phyloP scores from a whole-genome alignment of 2,113 vertebrate species.

The Leptosomus discolor region DNA sequence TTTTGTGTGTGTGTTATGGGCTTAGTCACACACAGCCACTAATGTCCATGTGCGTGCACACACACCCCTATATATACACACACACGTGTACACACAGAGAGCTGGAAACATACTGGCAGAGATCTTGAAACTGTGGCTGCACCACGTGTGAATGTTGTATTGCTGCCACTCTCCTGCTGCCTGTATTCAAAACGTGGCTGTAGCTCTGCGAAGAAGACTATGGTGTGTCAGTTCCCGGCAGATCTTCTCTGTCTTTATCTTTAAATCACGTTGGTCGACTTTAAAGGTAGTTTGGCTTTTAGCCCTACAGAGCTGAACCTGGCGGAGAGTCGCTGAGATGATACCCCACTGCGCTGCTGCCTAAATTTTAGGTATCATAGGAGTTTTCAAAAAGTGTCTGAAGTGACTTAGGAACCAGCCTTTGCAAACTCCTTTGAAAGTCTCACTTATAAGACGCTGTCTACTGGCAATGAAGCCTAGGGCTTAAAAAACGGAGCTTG shows the following conservation, averaged over 20 bases:
- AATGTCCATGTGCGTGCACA: accelerated
- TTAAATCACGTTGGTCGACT: not conserved
- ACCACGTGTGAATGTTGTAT: accelerated
- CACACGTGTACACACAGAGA: not conserved
- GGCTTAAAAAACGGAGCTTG: not conserved
- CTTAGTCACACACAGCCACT: not conserved
- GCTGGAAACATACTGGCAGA: not conserved
- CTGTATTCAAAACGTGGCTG: not conserved
- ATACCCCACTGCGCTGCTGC: not conserved
- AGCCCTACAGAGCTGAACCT: not conserved
- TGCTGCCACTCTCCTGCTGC: not conserved
- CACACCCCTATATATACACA: too few relatives aligned
- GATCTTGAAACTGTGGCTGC: not conserved
- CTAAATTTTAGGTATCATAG: not conserved
- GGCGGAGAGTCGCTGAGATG: not conserved
- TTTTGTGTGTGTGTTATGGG: not conserved
- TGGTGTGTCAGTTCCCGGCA: not conserved
- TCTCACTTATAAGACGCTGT: not conserved
- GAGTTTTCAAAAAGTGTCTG: not conserved
- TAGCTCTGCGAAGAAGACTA: not conserved
- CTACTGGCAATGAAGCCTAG: not conserved
- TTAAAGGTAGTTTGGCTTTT: not conserved
- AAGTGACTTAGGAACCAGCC: not conserved
- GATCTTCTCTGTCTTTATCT: not conserved
- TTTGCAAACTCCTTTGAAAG: not conserved